A percentile compares a stretch with the other conserved stretches of the same genome.
Evolutionary conservation across 2,113 vertebrate species (phyloP).

Genomic region (Micronycteris hirsuta): DNA sequence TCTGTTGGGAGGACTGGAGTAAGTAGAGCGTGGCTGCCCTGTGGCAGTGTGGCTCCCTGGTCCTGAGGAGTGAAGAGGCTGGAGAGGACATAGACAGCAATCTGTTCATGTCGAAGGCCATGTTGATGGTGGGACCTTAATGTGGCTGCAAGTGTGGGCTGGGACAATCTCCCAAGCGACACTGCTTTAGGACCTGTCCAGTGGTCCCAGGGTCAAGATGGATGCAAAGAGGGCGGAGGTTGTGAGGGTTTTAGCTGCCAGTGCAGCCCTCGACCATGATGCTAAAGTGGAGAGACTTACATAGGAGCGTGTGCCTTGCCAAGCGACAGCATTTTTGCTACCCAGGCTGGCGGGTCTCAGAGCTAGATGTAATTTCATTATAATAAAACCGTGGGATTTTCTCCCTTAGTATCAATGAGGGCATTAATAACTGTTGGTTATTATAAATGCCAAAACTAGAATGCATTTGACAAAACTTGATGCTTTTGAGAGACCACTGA

Average conservation of each 20-base stretch:
- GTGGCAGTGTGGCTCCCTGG: background rate
- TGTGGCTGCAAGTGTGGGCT: background rate
- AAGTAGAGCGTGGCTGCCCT: background rate
- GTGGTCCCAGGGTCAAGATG: too few species aligned
- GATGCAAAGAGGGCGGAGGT: background rate
- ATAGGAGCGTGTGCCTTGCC: background rate
- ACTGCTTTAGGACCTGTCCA: background rate
- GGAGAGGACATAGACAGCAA: accelerated
- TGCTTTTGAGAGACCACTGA: background rate
- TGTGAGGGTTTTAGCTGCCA: background rate
- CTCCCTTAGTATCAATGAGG: background rate
- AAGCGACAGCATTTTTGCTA: background rate
- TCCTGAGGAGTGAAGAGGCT: background rate
- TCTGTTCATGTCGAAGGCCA: background rate
- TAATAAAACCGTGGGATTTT: background rate
- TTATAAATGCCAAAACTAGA: background rate
- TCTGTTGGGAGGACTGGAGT: background rate
- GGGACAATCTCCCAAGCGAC: background rate
- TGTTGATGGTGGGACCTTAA: background rate
- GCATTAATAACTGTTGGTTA: background rate
- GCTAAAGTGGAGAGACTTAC: background rate
- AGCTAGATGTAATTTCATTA: background rate
- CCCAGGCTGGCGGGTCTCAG: background rate
- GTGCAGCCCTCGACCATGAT: background rate
- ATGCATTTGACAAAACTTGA: background rate